Conservation (phyloP, 2,888 invertebrate genomes). For the Caenorhabditis wallacei region DNA sequence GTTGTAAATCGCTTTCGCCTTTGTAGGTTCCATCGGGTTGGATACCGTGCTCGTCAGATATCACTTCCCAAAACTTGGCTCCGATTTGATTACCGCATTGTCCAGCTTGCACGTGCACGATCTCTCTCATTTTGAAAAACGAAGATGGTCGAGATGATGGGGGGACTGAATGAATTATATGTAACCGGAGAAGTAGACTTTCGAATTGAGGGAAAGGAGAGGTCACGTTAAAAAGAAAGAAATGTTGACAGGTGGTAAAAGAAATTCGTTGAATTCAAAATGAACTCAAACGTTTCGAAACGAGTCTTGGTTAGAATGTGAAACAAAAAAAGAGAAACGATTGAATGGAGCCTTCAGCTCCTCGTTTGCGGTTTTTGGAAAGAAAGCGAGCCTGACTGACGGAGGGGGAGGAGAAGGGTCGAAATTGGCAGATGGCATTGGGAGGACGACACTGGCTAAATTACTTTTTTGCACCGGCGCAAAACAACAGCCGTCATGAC, state of each 20-base stretch:
- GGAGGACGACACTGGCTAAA: constrained; percentile 33
- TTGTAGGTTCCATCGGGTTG: constrained; percentile 92
- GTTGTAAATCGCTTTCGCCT: constrained; percentile 74
- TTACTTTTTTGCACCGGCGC: constrained; percentile 36
- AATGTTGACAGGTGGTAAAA: constrained; percentile 26
- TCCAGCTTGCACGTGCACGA: constrained; percentile 95
- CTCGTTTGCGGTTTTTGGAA: constrained; percentile 44
- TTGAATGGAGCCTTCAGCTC: constrained; percentile 13
- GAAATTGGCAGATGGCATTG: constrained; percentile 56
- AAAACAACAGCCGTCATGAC: constrained; percentile 15
- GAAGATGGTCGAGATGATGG: constrained; percentile 11
- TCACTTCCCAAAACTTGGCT: constrained; percentile 85
- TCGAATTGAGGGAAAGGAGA: constrained; percentile 9
- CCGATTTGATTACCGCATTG: constrained; percentile 98
- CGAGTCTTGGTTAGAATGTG: constrained; percentile 12
- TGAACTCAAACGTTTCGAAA: constrained; percentile 13
- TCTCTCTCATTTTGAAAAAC: constrained; percentile 90
- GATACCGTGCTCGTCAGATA: constrained; percentile 88
- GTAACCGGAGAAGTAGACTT: constrained; percentile 27
- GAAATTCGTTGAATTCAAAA: constrained; percentile 54
- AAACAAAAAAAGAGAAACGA: constrained; percentile 13
- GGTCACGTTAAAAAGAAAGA: constrained; percentile 20
- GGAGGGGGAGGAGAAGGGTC: constrained; percentile 14
- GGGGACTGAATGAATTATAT: constrained; percentile 21
- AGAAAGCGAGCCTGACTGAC: constrained; percentile 14